A percentile compares a stretch with the other conserved stretches of the same genome.
These are phyloP conservation scores for Eubasilissa splendida DNA, from an alignment of 2,888 invertebrate species.

Conservation along the genomic window DNA sequence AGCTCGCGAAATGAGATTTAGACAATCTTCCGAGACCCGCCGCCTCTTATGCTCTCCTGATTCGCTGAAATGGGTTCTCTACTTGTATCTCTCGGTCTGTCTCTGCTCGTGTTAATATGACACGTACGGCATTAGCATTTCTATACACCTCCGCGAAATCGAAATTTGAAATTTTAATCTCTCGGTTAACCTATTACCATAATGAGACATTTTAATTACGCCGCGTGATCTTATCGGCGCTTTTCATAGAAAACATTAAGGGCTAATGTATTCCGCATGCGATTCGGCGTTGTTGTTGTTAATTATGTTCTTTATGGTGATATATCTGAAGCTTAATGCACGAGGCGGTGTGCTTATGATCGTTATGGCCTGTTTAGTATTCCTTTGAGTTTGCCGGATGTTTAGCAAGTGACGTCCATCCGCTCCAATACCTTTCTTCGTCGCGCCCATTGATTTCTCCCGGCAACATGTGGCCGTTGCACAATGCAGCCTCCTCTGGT, in stretches of 20 bases:
- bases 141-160: constrained; percentile 32
- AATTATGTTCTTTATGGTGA: constrained; percentile 26
- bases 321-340: constrained; percentile 35
- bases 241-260: constrained; percentile 26
- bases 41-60: constrained; percentile 41
- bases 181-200: constrained; percentile 11
- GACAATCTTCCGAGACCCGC: constrained; percentile 52
- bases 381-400: constrained; percentile 46
- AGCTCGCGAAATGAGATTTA: constrained; percentile 57
- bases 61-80: constrained; percentile 28
- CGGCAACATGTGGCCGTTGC: background rate
- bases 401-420: constrained; percentile 33
- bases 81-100: constrained; percentile 27
- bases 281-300: constrained; percentile 5
- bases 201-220: constrained; percentile 36
- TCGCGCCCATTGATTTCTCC: constrained; percentile 26
- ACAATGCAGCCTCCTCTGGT: constrained; percentile 35
- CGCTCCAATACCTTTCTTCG: constrained; percentile 3
- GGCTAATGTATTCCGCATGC: constrained; percentile 31
- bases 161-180: constrained; percentile 34
- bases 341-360: constrained; percentile 33
- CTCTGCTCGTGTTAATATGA: constrained; percentile 35
- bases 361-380: constrained; percentile 40
- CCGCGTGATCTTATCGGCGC: constrained; percentile 22
- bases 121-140: constrained; percentile 41